Base-by-base conservation (phyloP, 2,888 invertebrate species). In the Diloba caeruleocephala region DNA sequence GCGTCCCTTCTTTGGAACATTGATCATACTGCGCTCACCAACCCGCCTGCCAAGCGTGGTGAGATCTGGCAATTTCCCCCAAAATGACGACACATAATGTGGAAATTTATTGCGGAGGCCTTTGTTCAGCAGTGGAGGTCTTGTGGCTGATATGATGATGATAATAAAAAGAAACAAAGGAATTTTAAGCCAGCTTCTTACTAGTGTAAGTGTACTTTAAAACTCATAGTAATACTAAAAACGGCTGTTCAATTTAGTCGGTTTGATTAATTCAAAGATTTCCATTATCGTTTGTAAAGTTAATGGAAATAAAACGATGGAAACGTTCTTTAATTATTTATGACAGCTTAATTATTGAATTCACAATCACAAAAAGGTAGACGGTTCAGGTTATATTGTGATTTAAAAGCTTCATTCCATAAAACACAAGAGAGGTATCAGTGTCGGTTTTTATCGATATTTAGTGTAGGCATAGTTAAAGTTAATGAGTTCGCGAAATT, bases 241-340 rank as follows among this genome's bases (percentile, higher is more conserved):
- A 72, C 37, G 6, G 32, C 46, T 29, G 57, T 72, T 72, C 58
- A 51, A 72, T 72, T 56, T 33, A 32, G 41, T 33, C 36, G 34
- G 32, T 28, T 37, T 32, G 42, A 56, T 67, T 50, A 62, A 56
- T 43, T 45, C 25, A 52, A 38, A 39, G 58, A 50, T 69, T 69
- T 72, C 53, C 57, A 69, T 69, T 63, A 57, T 19, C 58, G 33
- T 51, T 58, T 57, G 42, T 45, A 28, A 45, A 63, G 58, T 58
- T 43, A 55, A 57, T 58, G 45, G 51, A 58, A 57, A 57, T 72
- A 68, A 67, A 46, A 62, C 43, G 48, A 36, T 68, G 41, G 13
- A 17, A 48, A 45, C 7, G 49, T 31, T 45, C 29, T 72, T 54
- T 58, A 63, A 58, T 68, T 69, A 72, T 72, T 68, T 63, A 63